phyloP scores from a whole-genome alignment of 1,140 invertebrate genomes.

The Myzus persicae region DNA sequence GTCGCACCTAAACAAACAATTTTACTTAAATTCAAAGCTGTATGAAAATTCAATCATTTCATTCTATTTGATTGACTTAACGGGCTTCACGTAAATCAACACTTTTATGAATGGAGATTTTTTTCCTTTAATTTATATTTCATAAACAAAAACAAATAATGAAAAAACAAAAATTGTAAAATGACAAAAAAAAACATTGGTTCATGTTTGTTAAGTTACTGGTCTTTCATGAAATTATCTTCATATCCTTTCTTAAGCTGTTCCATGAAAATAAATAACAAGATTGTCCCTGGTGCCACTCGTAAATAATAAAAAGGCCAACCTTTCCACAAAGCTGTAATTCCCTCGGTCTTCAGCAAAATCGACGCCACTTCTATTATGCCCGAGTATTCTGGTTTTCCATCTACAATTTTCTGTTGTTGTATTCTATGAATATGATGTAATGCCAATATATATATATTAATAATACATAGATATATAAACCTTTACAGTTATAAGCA shows the following conservation, averaged over 20 bases:
- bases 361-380: constrained; percentile 86
- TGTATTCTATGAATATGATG: constrained; percentile 78
- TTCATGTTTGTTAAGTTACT: neutral
- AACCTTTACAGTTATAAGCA: too few relatives aligned
- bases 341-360: constrained; percentile 88
- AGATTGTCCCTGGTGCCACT: constrained; percentile 95
- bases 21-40: neutral
- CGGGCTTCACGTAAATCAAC: neutral
- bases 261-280: constrained; percentile 98
- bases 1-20: too few relatives aligned
- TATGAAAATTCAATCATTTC: neutral
- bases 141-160: neutral
- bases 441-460: neutral
- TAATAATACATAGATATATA: too few relatives aligned
- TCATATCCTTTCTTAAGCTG: constrained; percentile 75
- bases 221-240: neutral
- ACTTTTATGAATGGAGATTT: neutral
- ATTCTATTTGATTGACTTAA: neutral
- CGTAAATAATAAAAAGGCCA: constrained; percentile 97
- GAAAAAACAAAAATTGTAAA: neutral
- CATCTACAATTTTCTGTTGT: constrained; percentile 93
- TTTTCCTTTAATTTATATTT: neutral
- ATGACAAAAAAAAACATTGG: too few relatives aligned
- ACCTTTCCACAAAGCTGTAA: constrained; percentile 98
- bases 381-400: constrained; percentile 93